Conservation (phyloP, 2,888 invertebrate species). For the Metellina segmentata region DNA sequence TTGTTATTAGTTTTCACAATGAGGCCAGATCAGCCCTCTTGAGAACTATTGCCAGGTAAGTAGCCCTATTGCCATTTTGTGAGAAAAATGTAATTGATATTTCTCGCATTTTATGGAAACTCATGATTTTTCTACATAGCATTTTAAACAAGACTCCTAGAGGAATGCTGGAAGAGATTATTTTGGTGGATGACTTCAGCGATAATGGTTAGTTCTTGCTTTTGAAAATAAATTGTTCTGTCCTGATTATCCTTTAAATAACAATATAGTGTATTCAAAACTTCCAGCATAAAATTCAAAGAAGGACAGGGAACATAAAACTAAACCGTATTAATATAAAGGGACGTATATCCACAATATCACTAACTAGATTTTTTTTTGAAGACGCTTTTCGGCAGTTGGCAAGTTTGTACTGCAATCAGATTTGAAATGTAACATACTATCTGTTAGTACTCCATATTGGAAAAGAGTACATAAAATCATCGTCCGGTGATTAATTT, state of each 20-base stretch:
- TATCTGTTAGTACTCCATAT: no score
- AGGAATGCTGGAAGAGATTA: constrained; percentile 89
- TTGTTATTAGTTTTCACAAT: constrained; percentile 83
- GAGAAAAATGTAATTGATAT: neutral
- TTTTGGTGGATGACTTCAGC: constrained; percentile 95
- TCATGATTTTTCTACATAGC: constrained; percentile 84
- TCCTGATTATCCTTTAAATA: no score
- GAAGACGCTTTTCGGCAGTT: no score
- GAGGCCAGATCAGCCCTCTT: constrained; percentile 81
- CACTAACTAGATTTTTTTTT: no score
- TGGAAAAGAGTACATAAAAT: no score
- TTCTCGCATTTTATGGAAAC: neutral
- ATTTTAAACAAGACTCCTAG: constrained; percentile 90
- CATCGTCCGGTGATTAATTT: no score
- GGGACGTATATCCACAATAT: no score
- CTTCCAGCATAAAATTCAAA: neutral
- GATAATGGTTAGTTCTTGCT: constrained; percentile 83
- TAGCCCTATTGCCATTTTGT: neutral
- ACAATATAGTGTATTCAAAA: neutral
- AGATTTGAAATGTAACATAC: no score
- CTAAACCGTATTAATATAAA: no score
- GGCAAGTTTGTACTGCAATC: no score
- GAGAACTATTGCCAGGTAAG: constrained; percentile 79
- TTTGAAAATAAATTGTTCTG: no score
- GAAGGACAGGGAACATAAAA: neutral